These are phyloP conservation scores for Fistularia tabacaria DNA, from an alignment of 2,797 vertebrate genomes.

Conservation along the genomic window DNA sequence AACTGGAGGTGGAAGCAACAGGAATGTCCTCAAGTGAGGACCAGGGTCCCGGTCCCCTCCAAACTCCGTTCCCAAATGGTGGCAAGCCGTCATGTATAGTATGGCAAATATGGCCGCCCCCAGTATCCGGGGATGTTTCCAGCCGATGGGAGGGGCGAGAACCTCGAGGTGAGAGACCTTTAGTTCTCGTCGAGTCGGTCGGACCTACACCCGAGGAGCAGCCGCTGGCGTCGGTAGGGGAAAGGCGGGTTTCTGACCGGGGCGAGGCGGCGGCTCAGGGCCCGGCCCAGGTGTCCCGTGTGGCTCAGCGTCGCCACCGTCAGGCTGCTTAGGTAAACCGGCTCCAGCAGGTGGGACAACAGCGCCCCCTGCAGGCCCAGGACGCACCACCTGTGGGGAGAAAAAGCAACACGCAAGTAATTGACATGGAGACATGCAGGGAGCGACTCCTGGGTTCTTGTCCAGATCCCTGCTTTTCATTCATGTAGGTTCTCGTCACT, in stretches of 20 bases:
- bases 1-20: too few relatives aligned
- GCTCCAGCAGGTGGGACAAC: slow-evolving; percentile 86
- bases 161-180: too few relatives aligned
- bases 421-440: too few relatives aligned
- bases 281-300: slow-evolving; percentile 84
- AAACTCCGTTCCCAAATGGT: too few relatives aligned
- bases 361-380: slow-evolving; percentile 88
- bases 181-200: background rate
- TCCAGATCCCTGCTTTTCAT: too few relatives aligned
- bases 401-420: background rate
- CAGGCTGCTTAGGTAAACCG: slow-evolving; percentile 87
- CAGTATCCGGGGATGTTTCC: background rate
- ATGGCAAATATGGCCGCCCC: too few relatives aligned
- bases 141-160: too few relatives aligned
- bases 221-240: slow-evolving; percentile 79
- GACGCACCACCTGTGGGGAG: slow-evolving; percentile 81
- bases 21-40: too few relatives aligned
- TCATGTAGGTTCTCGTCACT: too few relatives aligned
- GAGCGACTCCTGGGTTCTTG: too few relatives aligned
- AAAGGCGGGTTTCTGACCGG: slow-evolving; percentile 75
- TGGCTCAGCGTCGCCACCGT: slow-evolving; percentile 84
- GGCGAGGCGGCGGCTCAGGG: slow-evolving; percentile 78
- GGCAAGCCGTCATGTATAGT: too few relatives aligned
- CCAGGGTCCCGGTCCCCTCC: too few relatives aligned
- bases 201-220: slow-evolving; percentile 84